Evolutionary conservation across 2,113 vertebrate species (phyloP).

Genomic region (Perca schrenkii): DNA sequence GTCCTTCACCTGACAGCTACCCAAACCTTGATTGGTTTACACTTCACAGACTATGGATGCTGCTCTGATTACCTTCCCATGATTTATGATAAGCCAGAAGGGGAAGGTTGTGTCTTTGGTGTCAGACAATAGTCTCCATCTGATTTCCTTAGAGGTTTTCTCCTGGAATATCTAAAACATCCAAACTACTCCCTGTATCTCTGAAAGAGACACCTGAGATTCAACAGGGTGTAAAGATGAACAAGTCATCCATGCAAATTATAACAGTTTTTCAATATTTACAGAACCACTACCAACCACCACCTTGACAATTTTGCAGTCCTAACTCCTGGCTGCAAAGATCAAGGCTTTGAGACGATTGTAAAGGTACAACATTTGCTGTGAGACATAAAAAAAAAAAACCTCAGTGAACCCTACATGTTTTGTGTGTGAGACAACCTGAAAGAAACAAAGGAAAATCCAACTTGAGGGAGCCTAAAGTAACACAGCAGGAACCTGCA

Average conservation of each 20-base stretch:
- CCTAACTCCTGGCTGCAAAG: slow-evolving; percentile 5
- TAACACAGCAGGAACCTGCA: slow-evolving; percentile 57
- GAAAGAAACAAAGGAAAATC: slow-evolving; percentile 44
- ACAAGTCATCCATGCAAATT: slow-evolving; percentile 16
- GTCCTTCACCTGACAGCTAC: neutral
- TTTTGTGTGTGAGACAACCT: slow-evolving; percentile 41
- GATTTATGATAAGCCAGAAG: neutral
- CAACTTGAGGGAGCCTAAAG: slow-evolving; percentile 43
- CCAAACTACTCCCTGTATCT: slow-evolving; percentile 12
- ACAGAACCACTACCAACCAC: neutral
- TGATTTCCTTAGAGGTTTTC: neutral
- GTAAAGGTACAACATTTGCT: slow-evolving; percentile 19
- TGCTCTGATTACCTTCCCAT: neutral
- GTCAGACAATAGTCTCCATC: neutral
- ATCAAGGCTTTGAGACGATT: slow-evolving; percentile 18
- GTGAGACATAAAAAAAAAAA: slow-evolving; percentile 37
- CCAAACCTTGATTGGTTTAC: neutral
- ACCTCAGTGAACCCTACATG: neutral
- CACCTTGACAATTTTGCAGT: neutral
- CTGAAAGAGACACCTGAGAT: slow-evolving; percentile 1
- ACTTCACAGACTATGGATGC: neutral
- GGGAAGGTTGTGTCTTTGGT: neutral
- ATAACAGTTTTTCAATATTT: neutral
- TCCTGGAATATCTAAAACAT: slow-evolving; percentile 5
- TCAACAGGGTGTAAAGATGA: neutral